Evolutionary conservation across 1,140 invertebrate species (phyloP).

Genomic region (Thaumatotibia leucotreta): DNA sequence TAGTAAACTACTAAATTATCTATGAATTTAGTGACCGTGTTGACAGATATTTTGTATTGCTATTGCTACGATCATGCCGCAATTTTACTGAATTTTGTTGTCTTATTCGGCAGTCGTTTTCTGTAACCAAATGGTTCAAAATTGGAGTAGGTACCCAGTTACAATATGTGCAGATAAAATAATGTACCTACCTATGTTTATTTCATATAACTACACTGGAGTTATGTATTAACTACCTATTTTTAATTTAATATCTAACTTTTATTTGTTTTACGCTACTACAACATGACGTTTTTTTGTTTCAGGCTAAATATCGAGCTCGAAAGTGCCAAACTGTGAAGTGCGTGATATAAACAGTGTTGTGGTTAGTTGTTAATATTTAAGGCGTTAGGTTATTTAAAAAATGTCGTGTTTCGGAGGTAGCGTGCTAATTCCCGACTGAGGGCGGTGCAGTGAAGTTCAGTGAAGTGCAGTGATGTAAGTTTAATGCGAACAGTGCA

Average conservation of each 20-base stretch:
- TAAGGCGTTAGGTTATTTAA: constrained; percentile 12
- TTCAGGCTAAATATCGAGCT: constrained; percentile 34
- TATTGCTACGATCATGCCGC: no score
- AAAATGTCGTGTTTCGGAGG: constrained; percentile 55
- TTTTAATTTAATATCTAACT: not conserved
- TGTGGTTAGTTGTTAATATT: not conserved
- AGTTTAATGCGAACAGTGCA: constrained; percentile 33
- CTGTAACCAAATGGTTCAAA: no score
- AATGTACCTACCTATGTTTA: no score
- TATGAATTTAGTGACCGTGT: no score
- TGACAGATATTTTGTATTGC: no score
- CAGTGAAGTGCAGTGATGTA: constrained; percentile 51
- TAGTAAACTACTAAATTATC: no score
- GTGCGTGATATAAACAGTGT: not conserved
- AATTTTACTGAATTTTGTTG: no score
- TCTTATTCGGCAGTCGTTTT: no score
- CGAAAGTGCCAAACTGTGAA: constrained; percentile 1
- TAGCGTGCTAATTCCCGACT: constrained; percentile 57
- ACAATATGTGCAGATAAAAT: no score
- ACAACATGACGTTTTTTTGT: constrained; percentile 23
- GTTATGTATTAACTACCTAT: no score
- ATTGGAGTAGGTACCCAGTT: no score
- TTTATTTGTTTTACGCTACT: not conserved
- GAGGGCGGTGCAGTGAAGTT: constrained; percentile 33
- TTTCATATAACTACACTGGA: no score